These are phyloP conservation scores for Eupelmus urozonus DNA, from an alignment of 2,888 invertebrate species.

Conservation along the genomic window DNA sequence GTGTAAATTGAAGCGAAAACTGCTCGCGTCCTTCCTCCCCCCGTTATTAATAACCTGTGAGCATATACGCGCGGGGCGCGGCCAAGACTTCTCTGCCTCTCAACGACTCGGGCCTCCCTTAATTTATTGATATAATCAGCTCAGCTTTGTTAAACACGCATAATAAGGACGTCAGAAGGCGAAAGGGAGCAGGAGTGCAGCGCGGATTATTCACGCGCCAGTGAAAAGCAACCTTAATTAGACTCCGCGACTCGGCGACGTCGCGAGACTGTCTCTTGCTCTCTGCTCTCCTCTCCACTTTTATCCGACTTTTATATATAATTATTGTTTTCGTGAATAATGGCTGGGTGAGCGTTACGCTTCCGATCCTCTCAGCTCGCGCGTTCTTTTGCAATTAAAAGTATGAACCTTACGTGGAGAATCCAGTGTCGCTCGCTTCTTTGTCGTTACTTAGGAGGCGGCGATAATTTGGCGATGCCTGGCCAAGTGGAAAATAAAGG, in stretches of 20 bases:
- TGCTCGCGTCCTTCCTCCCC: constrained; percentile 23
- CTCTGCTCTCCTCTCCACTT: not conserved
- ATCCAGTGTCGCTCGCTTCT: constrained; percentile 4
- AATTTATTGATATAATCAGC: constrained; percentile 76
- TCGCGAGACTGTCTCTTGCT: constrained; percentile 42
- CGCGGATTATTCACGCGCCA: constrained; percentile 68
- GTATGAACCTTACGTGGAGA: constrained; percentile 32
- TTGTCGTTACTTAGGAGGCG: not conserved
- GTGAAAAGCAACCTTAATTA: constrained; percentile 69
- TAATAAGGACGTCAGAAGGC: constrained; percentile 67
- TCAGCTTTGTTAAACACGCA: constrained; percentile 73
- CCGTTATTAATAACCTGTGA: constrained; percentile 36
- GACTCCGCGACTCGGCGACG: constrained; percentile 65
- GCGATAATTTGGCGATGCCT: constrained; percentile 12
- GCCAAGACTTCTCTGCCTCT: constrained; percentile 58
- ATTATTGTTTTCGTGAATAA: constrained; percentile 46
- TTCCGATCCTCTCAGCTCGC: not conserved
- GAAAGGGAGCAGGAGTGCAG: constrained; percentile 37
- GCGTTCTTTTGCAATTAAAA: constrained; percentile 36
- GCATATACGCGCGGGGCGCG: constrained; percentile 14
- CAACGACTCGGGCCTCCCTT: constrained; percentile 64
- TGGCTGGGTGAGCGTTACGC: not conserved
- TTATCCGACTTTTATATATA: constrained; percentile 20
- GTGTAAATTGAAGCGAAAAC: constrained; percentile 60
- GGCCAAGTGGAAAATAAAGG: constrained; percentile 32